These are phyloP conservation scores for Clarias laeviceps DNA, from an alignment of 2,797 vertebrate species.

Conservation along the genomic window DNA sequence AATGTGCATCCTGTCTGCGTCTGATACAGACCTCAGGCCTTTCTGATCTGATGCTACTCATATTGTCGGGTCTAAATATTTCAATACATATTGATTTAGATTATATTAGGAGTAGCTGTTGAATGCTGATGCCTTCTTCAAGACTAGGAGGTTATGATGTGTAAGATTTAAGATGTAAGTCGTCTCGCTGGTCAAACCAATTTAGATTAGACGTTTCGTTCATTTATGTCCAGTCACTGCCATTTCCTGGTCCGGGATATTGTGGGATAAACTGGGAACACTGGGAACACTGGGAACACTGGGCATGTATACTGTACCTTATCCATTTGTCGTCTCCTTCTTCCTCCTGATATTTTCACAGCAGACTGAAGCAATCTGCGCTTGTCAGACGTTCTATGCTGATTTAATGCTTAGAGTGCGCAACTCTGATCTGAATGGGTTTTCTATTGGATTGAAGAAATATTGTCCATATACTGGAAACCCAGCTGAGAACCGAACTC, in stretches of 20 bases:
- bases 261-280: not conserved
- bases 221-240: not conserved
- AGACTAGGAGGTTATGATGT: not conserved
- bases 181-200: not conserved
- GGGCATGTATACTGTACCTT: too few relatives aligned
- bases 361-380: too few relatives aligned
- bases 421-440: too few relatives aligned
- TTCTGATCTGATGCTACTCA: conserved; percentile 11
- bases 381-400: too few relatives aligned
- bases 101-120: not conserved
- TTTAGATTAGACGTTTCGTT: not conserved
- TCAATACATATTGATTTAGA: not conserved
- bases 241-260: not conserved
- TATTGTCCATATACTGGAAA: too few relatives aligned
- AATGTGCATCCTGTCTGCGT: conserved; percentile 11
- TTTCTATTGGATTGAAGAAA: too few relatives aligned
- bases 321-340: too few relatives aligned
- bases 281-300: not conserved
- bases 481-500: not conserved
- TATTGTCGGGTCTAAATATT: conserved; percentile 1
- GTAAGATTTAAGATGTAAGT: not conserved
- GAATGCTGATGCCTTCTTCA: not conserved
- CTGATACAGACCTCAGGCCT: not conserved
- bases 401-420: too few relatives aligned
- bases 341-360: too few relatives aligned